Evolutionary conservation across 1,140 invertebrate species (phyloP), one percentile per base, ranked within the genome.

Genomic region (Babylonia areolata): DNA sequence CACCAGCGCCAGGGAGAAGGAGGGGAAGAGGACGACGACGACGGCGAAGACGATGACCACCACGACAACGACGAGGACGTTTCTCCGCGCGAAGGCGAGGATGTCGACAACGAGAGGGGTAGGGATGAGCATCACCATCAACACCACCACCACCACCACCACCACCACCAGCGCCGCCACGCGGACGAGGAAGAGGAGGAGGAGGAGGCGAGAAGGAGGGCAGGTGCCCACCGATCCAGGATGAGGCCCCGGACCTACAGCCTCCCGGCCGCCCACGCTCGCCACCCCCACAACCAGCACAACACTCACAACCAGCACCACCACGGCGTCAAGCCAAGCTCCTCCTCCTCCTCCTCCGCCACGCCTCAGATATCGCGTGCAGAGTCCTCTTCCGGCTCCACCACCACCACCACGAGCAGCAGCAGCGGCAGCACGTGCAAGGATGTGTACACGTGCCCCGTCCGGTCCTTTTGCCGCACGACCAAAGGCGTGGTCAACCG

Each of bases 401-500:
- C 54, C 31, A n/a, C n/a, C n/a, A n/a, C n/a, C n/a, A n/a, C n/a
- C n/a, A n/a, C n/a, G n/a, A n/a, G n/a, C n/a, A n/a, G n/a, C n/a
- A 64, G 37, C 37, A 81, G 35, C 80, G 17, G 33, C n/a, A 46
- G 64, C 54, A 35, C n/a, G 5, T 64, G 75, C 37, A 17, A 17
- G 17, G 46, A 17, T 51, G 82, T 84, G 37, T 75, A 84, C 81
- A 84, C 82, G 11, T 86, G 85, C 73, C 95, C 97, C 83, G 96
- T 98, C 75, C 95, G 98, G 88, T 97, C 97, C 84, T 98, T 98
- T 95, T 97, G 97, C 94, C 96, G 97, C 90, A 98, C 97, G 79
- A 96, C 96, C 78, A 98, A 98, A 96, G 91, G 91, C 9, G 96
- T 98, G 85, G 97, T 98, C n/a, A 99, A 98, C 95, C 97, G 97